Evolutionary conservation across 2,797 vertebrate genomes (phyloP).

Genomic region (Gobio occitaniae): DNA sequence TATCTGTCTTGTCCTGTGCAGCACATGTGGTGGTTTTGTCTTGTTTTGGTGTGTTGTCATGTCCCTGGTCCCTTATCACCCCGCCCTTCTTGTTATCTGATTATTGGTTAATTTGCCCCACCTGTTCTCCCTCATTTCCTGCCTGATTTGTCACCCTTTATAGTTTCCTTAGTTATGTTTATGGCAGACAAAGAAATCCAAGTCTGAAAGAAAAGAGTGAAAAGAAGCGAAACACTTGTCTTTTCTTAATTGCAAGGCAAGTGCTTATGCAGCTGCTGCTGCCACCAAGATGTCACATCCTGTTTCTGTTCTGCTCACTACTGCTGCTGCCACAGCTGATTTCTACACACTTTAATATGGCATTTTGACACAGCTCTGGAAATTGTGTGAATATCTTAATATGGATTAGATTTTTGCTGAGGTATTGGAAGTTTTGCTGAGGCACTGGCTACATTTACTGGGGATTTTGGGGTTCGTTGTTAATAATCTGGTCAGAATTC

Average conservation of each 20-base stretch:
- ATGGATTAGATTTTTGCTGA: not conserved
- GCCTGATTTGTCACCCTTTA: too few relatives aligned
- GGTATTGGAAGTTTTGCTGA: not conserved
- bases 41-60: too few relatives aligned
- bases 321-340: conserved; percentile 2
- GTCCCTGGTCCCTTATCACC: too few relatives aligned
- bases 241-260: conserved; percentile 28
- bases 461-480: too few relatives aligned
- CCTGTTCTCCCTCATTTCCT: too few relatives aligned
- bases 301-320: conserved; percentile 22
- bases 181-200: not conserved
- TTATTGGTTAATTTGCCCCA: too few relatives aligned
- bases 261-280: conserved; percentile 19
- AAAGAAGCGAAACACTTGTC: not conserved
- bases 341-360: conserved; percentile 14
- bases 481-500: not conserved
- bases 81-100: too few relatives aligned
- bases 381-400: conserved; percentile 7
- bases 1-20: too few relatives aligned
- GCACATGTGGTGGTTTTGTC: too few relatives aligned
- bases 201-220: not conserved
- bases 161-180: not conserved
- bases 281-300: conserved; percentile 37
- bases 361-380: conserved; percentile 31
- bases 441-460: not conserved